Evolutionary conservation across 2,888 invertebrate genomes (phyloP).

Genomic region (Drosophila dives): DNA sequence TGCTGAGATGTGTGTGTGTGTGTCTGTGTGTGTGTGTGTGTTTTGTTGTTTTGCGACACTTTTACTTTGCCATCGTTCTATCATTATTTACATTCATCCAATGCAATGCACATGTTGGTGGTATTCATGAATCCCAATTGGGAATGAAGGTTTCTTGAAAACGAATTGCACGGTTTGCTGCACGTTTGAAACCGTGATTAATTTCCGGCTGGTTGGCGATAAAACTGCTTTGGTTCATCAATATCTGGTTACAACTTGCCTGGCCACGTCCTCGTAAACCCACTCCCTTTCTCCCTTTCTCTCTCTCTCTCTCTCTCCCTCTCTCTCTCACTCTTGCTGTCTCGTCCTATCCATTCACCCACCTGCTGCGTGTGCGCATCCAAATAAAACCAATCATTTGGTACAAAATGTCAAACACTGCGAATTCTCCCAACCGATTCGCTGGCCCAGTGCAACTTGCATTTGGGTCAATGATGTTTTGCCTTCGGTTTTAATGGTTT

Average conservation of each 20-base stretch:
- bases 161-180: constrained; percentile 52
- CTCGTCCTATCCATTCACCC: not conserved
- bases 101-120: constrained; percentile 24
- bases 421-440: constrained; percentile 30
- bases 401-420: constrained; percentile 58
- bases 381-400: constrained; percentile 66
- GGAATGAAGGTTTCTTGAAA: constrained; percentile 14
- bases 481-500: constrained; percentile 44
- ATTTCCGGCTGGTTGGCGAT: constrained; percentile 68
- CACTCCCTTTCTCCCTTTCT: not conserved
- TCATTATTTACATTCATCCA: not conserved
- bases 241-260: constrained; percentile 59
- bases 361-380: constrained; percentile 54
- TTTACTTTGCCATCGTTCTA: not conserved
- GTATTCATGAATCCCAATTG: constrained; percentile 17
- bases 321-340: too few relatives aligned
- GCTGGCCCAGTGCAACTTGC: constrained; percentile 44
- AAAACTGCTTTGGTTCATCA: constrained; percentile 67
- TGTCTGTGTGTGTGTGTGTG: not conserved
- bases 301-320: not conserved
- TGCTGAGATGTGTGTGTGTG: not conserved
- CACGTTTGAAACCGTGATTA: constrained; percentile 62
- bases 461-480: constrained; percentile 65
- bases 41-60: constrained; percentile 12
- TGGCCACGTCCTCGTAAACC: not conserved